phyloP scores from a whole-genome alignment of 2,113 vertebrate genomes.

The Nycticorax nycticorax region DNA sequence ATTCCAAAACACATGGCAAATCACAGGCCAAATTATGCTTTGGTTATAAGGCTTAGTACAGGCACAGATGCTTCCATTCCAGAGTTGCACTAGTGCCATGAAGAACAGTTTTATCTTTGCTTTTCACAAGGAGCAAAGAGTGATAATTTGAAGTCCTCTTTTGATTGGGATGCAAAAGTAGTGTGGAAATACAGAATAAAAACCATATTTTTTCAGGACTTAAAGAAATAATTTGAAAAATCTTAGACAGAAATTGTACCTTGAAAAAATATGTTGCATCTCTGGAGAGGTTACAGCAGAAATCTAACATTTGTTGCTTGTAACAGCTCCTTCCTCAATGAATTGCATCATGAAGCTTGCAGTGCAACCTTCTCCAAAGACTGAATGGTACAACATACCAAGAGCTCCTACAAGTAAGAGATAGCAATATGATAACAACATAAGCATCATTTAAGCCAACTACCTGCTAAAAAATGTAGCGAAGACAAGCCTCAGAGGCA shows the following conservation, averaged over 20 bases:
- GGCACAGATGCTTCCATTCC: background rate
- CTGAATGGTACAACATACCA: background rate
- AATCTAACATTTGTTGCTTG: background rate
- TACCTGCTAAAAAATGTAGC: background rate
- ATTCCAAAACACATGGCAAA: background rate
- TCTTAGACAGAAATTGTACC: background rate
- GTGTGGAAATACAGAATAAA: background rate
- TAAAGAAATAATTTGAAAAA: background rate
- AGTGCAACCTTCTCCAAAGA: background rate
- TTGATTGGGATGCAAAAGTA: background rate
- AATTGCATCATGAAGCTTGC: background rate
- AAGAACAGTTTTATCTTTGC: background rate
- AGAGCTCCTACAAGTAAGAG: background rate
- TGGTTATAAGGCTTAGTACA: background rate
- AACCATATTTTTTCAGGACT: background rate
- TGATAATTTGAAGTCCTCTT: background rate
- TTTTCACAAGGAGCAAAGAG: background rate
- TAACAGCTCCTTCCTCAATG: background rate
- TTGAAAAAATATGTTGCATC: background rate
- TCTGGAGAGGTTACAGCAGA: background rate
- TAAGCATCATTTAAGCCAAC: background rate
- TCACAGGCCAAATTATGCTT: background rate
- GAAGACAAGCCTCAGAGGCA: background rate
- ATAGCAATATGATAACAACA: background rate
- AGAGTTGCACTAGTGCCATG: background rate